Evolutionary conservation across 2,113 vertebrate species (phyloP).

Genomic region (Istiophorus platypterus): DNA sequence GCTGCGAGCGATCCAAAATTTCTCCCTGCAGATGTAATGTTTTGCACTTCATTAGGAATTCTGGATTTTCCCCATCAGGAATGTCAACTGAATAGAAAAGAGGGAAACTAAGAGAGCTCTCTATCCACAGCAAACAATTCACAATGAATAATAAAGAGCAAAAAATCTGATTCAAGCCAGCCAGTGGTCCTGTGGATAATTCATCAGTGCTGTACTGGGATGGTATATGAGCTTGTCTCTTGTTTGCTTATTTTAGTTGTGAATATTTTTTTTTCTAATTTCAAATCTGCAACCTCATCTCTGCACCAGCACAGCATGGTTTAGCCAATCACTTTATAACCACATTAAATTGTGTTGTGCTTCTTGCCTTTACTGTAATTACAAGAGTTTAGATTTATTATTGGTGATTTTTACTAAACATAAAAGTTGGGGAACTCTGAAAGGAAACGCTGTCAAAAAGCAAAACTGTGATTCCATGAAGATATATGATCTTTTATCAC

Average conservation of each 20-base stretch:
- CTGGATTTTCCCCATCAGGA: conserved; percentile 81
- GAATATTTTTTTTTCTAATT: conserved; percentile 6
- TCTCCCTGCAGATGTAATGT: conserved; percentile 81
- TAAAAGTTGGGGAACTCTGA: background rate
- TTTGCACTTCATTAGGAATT: conserved; percentile 82
- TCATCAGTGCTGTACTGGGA: conserved; percentile 47
- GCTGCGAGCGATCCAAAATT: conserved; percentile 71
- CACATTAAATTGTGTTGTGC: conserved; percentile 26
- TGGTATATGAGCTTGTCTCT: conserved; percentile 31
- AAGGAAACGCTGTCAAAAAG: background rate
- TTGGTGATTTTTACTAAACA: background rate
- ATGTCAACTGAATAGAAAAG: conserved; percentile 78
- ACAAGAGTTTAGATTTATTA: conserved; percentile 27
- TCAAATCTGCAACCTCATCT: conserved; percentile 45
- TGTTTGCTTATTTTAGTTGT: conserved; percentile 33
- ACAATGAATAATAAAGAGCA: conserved; percentile 79
- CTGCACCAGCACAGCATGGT: background rate
- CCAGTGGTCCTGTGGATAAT: conserved; percentile 53
- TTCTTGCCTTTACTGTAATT: conserved; percentile 1
- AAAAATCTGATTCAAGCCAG: conserved; percentile 53
- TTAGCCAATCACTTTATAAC: conserved; percentile 26
- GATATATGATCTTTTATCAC: background rate
- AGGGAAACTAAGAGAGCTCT: conserved; percentile 75
- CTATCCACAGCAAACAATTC: conserved; percentile 78
- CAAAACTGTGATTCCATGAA: background rate